phyloP scores from a whole-genome alignment of 2,888 invertebrate species.

The Orthonychiurus folsomi region DNA sequence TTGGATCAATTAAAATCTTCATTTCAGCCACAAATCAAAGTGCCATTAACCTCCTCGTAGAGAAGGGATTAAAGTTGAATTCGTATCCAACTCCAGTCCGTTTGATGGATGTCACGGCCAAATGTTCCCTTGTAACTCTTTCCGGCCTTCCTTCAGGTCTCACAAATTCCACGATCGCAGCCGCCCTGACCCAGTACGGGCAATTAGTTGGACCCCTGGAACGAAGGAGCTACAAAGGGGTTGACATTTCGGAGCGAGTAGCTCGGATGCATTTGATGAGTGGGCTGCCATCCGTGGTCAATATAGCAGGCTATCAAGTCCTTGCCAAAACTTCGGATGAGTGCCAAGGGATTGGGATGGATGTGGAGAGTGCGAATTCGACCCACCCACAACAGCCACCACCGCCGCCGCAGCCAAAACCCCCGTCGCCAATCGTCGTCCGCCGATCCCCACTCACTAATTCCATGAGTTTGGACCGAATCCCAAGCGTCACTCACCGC shows the following conservation, averaged over 20 bases:
- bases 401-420: neutral
- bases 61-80: conserved; percentile 33
- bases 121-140: conserved; percentile 29
- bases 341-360: neutral
- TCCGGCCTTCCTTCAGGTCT: conserved; percentile 26
- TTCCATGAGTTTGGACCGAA: neutral
- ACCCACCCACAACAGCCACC: neutral
- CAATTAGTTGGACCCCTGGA: conserved; percentile 42
- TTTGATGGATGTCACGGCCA: conserved; percentile 43
- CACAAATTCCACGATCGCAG: conserved; percentile 29
- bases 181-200: conserved; percentile 40
- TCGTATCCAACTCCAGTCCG: conserved; percentile 26
- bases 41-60: conserved; percentile 41
- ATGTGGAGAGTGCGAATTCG: neutral
- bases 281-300: conserved; percentile 35
- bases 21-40: conserved; percentile 42
- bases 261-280: conserved; percentile 41
- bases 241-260: conserved; percentile 45
- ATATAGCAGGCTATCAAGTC: conserved; percentile 33
- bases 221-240: conserved; percentile 44
- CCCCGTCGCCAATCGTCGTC: neutral
- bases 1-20: conserved; percentile 41
- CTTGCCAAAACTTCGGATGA: conserved; percentile 7
- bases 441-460: neutral
- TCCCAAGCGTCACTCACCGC: neutral